A percentile compares a stretch with the other conserved stretches of the same genome.
Evolutionary conservation across 37 sponge, comb jelly and placozoan species (phyloP).

Genomic region (Tethya wilhelma): DNA sequence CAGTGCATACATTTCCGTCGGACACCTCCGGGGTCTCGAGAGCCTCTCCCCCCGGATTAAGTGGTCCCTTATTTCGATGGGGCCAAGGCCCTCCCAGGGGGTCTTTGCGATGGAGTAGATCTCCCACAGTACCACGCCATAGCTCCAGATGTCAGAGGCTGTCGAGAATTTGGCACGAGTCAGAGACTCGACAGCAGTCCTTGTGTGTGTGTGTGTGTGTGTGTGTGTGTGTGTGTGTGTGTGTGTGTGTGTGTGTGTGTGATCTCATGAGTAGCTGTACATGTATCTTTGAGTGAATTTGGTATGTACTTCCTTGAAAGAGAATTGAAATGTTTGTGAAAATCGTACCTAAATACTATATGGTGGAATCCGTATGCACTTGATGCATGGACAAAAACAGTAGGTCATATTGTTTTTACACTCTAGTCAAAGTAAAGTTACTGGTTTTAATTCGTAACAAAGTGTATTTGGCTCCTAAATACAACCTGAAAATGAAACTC

Average conservation of each 20-base stretch:
- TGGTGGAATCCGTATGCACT: too few relatives aligned
- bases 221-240: too few relatives aligned
- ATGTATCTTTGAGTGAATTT: background rate
- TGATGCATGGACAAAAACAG: too few relatives aligned
- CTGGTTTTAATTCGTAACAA: too few relatives aligned
- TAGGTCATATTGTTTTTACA: too few relatives aligned
- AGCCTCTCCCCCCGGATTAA: slow-evolving; percentile 39
- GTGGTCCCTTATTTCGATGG: slow-evolving; percentile 38
- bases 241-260: too few relatives aligned
- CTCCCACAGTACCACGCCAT: slow-evolving; percentile 76
- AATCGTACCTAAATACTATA: too few relatives aligned
- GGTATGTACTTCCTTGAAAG: too few relatives aligned
- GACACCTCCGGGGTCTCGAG: slow-evolving; percentile 41
- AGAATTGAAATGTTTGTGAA: background rate
- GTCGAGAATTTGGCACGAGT: slow-evolving; percentile 59
- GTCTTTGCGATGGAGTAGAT: slow-evolving; percentile 56
- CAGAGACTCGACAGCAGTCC: slow-evolving; percentile 68
- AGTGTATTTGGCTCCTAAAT: too few relatives aligned
- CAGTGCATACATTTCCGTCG: slow-evolving; percentile 23
- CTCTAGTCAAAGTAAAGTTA: too few relatives aligned
- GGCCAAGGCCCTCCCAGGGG: slow-evolving; percentile 63
- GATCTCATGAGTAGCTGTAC: background rate
- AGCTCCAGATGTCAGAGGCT: slow-evolving; percentile 82
- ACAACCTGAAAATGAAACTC: too few relatives aligned
- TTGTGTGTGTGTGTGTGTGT: slow-evolving; percentile 1